Base-by-base conservation (phyloP, 2,888 invertebrate species). In the Xestoiulus laeticollis region DNA sequence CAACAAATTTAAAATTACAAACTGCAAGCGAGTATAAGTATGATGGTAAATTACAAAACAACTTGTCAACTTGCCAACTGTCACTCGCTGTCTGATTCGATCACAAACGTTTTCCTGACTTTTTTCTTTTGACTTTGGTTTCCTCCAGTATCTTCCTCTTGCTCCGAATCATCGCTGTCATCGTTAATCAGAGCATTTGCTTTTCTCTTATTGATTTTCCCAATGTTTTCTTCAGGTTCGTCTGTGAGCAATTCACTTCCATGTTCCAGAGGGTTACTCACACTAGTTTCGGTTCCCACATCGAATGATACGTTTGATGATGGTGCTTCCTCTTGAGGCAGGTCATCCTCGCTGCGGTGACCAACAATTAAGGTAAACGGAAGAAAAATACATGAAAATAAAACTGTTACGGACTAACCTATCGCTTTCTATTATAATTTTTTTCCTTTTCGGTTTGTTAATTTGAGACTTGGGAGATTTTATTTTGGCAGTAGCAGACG, bases 51-150 rank as follows among this genome's bases (percentile, higher is more conserved):
- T 38, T 38, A 38, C 8, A 38, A 38, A 38, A 38, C 38, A 38
- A 38, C 38, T 38, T 38, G 38, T 38, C 48, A 48, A 19, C 19
- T 48, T 48, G 16, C 19, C 48, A 84, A 84, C 32, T 30, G 6
- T 38, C 44, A 87, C 16, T 87, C 87, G 83, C 87, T 87, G 44
- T 87, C 87, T 19, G 87, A 87, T 22, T 84, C 84, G 19, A 87
- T 84, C 33, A 87, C 84, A 44, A 43, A 84, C n/a, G 84, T 83
- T 87, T 53, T 87, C 19, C 22, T 82, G 19, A 19, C n/a, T 85
- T 33, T 85, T 33, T 85, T 85, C 85, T 19, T 43, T 22, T n/a
- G 38, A 85, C n/a, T 33, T 33, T 85, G 22, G 10, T 33, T 38
- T 43, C 10, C 33, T n/a, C 10, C 85, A 68, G 12, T 68, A 26